Evolutionary conservation across 2,797 vertebrate genomes (phyloP).

Genomic region (Epinephelus malabaricus): DNA sequence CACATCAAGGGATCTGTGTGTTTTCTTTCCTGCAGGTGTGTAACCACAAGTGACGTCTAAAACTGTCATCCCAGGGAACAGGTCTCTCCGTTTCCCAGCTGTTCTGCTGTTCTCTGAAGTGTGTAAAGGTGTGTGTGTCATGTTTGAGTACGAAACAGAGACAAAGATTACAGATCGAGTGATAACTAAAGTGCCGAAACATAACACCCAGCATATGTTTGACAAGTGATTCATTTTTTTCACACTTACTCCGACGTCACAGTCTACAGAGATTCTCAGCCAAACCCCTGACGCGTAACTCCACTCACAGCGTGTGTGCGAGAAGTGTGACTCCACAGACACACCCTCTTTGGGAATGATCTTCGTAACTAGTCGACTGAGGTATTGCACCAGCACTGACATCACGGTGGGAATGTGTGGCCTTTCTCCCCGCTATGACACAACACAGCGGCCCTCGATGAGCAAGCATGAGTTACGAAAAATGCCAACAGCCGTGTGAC

Average conservation of each 20-base stretch:
- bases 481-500: conserved; percentile 27
- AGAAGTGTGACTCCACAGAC: conserved; percentile 13
- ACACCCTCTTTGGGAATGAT: conserved; percentile 43
- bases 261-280: conserved; percentile 19
- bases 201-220: conserved; percentile 52
- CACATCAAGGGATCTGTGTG: conserved; percentile 21
- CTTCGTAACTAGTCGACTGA: neutral
- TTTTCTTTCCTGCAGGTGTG: conserved; percentile 31
- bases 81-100: conserved; percentile 27
- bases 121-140: conserved; percentile 3
- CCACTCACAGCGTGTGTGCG: neutral
- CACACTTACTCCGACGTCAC: conserved; percentile 50
- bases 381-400: conserved; percentile 44
- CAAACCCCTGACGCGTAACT: conserved; percentile 28
- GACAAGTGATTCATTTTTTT: conserved; percentile 45
- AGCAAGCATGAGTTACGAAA: conserved; percentile 1
- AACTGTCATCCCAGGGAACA: conserved; percentile 6
- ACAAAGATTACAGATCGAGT: conserved; percentile 22
- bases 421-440: conserved; percentile 5
- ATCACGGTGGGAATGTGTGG: conserved; percentile 33
- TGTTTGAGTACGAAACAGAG: conserved; percentile 13
- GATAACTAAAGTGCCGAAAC: conserved; percentile 23
- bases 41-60: conserved; percentile 33
- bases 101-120: conserved; percentile 14
- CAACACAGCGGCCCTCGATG: conserved; percentile 16